Percentiles rank a stretch among this genome's conserved stretches.
Evolutionary conservation across 2,888 invertebrate genomes (phyloP).

Genomic region (Tipula vernalis): DNA sequence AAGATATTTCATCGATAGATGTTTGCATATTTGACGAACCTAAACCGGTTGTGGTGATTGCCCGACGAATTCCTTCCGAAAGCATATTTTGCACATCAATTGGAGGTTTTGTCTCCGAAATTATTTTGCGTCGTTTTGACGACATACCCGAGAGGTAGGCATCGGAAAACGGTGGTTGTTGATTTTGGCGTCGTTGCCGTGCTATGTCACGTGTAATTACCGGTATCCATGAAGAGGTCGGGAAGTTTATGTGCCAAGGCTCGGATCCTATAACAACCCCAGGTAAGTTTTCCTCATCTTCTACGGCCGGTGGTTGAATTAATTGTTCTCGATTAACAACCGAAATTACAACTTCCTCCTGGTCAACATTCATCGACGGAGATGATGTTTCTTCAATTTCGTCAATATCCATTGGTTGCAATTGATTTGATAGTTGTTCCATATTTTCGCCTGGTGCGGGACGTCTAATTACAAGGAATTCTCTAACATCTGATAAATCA

Average conservation of each 20-base stretch:
- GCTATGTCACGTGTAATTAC: slow-evolving; percentile 71
- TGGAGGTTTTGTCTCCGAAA: slow-evolving; percentile 33
- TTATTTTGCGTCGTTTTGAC: slow-evolving; percentile 70
- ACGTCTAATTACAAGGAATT: slow-evolving; percentile 19
- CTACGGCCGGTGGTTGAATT: slow-evolving; percentile 11
- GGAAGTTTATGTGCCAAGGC: slow-evolving; percentile 49
- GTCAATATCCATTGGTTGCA: slow-evolving; percentile 40
- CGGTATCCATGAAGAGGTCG: slow-evolving; percentile 68
- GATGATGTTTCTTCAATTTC: slow-evolving; percentile 26
- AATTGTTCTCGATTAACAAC: slow-evolving; percentile 15
- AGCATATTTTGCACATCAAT: slow-evolving; percentile 28
- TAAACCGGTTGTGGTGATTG: slow-evolving; percentile 27
- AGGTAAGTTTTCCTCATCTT: slow-evolving; percentile 33
- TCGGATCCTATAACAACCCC: slow-evolving; percentile 43
- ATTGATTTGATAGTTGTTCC: slow-evolving; percentile 7
- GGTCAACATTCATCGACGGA: slow-evolving; percentile 16
- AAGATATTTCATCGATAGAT: slow-evolving; percentile 17
- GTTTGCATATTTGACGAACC: slow-evolving; percentile 22
- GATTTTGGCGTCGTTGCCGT: slow-evolving; percentile 48
- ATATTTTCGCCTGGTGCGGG: slow-evolving; percentile 14
- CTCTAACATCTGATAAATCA: slow-evolving; percentile 18
- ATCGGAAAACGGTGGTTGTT: slow-evolving; percentile 63
- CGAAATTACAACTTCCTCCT: slow-evolving; percentile 12
- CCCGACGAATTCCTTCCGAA: slow-evolving; percentile 29
- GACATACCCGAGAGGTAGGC: slow-evolving; percentile 85